A percentile compares a stretch with the other conserved stretches of the same genome.
Evolutionary conservation across 2,888 invertebrate genomes (phyloP).

Genomic region (Lasioglossum morio): DNA sequence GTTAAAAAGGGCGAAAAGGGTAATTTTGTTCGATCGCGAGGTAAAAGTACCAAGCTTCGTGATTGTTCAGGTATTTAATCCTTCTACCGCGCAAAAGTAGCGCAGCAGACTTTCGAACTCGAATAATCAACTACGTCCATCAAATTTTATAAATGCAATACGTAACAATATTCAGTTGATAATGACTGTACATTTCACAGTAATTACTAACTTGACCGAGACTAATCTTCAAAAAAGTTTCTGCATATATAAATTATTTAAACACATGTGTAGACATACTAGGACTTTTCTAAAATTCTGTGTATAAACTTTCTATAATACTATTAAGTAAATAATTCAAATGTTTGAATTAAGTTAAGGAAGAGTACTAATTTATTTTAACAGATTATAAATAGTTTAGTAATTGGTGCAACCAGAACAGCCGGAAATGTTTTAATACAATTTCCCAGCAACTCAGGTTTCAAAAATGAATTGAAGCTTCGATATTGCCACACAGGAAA

Average conservation of each 20-base stretch:
- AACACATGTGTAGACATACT: background rate
- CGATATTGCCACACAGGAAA: background rate
- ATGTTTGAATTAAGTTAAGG: background rate
- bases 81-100: constrained; percentile 37
- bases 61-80: constrained; percentile 63
- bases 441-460: background rate
- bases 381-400: background rate
- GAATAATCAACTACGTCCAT: constrained; percentile 24
- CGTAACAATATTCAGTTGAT: background rate
- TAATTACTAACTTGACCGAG: background rate
- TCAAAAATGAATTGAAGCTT: background rate
- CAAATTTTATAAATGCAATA: background rate
- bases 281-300: background rate
- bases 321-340: background rate
- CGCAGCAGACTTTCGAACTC: background rate
- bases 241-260: background rate
- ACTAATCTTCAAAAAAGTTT: background rate
- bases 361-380: background rate
- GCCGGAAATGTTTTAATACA: background rate
- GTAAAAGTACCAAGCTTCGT: constrained; percentile 52
- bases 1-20: constrained; percentile 64
- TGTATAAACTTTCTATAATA: background rate
- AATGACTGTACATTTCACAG: background rate
- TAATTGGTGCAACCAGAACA: background rate
- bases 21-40: constrained; percentile 61